A percentile compares a stretch with the other conserved stretches of the same genome.
These are phyloP conservation scores for Xanthostigma xanthostigma DNA, from an alignment of 2,888 invertebrate species.

Conservation along the genomic window DNA sequence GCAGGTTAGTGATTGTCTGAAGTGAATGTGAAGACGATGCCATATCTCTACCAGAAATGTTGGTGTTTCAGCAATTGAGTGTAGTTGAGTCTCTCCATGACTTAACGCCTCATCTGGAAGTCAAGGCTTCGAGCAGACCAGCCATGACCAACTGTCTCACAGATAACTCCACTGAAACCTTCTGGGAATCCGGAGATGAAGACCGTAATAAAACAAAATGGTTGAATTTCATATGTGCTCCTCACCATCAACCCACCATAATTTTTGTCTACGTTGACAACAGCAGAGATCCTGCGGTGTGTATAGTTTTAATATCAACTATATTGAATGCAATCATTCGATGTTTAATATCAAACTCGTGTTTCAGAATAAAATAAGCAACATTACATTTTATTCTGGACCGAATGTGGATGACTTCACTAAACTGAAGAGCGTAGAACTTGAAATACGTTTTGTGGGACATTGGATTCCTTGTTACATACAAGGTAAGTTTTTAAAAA, in stretches of 20 bases:
- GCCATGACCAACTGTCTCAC: slow-evolving; percentile 87
- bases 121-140: slow-evolving; percentile 83
- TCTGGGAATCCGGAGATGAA: slow-evolving; percentile 98
- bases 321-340: too few relatives aligned
- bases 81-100: slow-evolving; percentile 55
- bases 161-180: slow-evolving; percentile 92
- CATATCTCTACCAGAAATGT: too few relatives aligned
- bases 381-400: slow-evolving; percentile 73
- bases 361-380: slow-evolving; percentile 75
- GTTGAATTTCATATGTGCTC: slow-evolving; percentile 51
- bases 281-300: slow-evolving; percentile 75
- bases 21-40: too few relatives aligned
- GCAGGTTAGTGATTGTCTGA: slow-evolving; percentile 18
- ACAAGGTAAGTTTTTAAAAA: slow-evolving; percentile 34
- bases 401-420: slow-evolving; percentile 65
- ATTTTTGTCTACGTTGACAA: slow-evolving; percentile 89
- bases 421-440: slow-evolving; percentile 68
- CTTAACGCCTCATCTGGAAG: slow-evolving; percentile 57
- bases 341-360: slow-evolving; percentile 3
- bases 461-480: slow-evolving; percentile 86
- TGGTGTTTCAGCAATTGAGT: slow-evolving; percentile 21
- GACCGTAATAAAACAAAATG: slow-evolving; percentile 86
- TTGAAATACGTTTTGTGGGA: slow-evolving; percentile 60
- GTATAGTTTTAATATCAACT: slow-evolving; percentile 18
- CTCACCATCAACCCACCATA: slow-evolving; percentile 50